Base-by-base conservation (phyloP, 2,113 vertebrate genomes). In the Rattus rattus region DNA sequence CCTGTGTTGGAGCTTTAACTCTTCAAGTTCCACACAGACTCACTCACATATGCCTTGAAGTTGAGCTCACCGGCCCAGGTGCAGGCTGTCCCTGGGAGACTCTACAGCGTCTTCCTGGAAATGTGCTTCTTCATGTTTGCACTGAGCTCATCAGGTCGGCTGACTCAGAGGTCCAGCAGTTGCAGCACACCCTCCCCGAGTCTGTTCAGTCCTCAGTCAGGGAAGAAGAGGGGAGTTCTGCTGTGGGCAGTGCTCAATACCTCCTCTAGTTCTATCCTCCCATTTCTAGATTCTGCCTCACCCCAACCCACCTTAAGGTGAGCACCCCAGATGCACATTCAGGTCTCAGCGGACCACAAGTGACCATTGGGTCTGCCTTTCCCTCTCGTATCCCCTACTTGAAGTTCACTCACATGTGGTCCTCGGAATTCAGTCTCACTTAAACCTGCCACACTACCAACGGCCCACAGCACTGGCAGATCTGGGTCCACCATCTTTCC, bases 1-100 rank as follows among this genome's bases (percentile, higher is more conserved):
- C 98, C 99, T 99, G 98, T 97, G 83, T 95, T 97, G 73, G 56
- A 98, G 97, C 93, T 94, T 99, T 98, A 99, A 99, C 98, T 98
- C 96, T 95, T 98, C 91, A 96, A 67, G 91, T 94, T 56, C 97
- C 97, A 96, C 94, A 95, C 70, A 89, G 98, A 97, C 69, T 70
- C 92, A 97, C 69, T 70, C 92, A 30, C 24, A 4, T 80, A 94
- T 94, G 96, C 94, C 90, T 88, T 26, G 7, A 81, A 67, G 67
- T 63, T 43, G 33, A 70, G 63, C 70, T 96, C 73, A 59, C 92
- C 0, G n/a, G 63, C 88, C 89, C 14, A 70, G 61, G 94, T 0
- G 20, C 72, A 86, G 84, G 52, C 19, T 8, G 95, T 77, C 76
- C 94, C 33, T 19, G 0, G 26, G n/a, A 47, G 59, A 4, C 39